These are phyloP conservation scores for Apodemia mormo DNA, from an alignment of 2,888 invertebrate species.

Conservation along the genomic window DNA sequence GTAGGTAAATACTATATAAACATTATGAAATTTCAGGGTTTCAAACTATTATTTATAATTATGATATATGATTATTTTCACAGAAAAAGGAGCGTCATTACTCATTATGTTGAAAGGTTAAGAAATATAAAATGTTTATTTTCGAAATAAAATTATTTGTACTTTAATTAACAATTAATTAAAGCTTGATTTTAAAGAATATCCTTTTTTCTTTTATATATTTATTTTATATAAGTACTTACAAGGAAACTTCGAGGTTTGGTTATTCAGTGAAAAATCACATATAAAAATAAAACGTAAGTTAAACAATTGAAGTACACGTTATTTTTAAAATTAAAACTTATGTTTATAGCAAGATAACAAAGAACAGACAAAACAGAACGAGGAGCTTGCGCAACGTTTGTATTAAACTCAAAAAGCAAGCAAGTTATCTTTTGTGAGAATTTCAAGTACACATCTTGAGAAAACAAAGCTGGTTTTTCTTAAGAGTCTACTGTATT, in stretches of 20 bases:
- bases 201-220: no score
- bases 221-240: no score
- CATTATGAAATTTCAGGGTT: no score
- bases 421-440: conserved; percentile 4
- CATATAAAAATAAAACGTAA: background rate
- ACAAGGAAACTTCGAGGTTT: background rate
- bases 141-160: no score
- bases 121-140: no score
- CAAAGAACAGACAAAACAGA: conserved; percentile 8
- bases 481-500: background rate
- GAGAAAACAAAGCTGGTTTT: background rate
- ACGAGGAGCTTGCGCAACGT: conserved; percentile 1
- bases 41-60: no score
- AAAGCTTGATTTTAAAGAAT: no score
- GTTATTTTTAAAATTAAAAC: background rate
- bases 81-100: no score
- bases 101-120: no score
- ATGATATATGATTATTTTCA: no score
- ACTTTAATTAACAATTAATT: no score
- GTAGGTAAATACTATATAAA: no score
- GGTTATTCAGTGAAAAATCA: background rate
- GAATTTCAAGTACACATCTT: background rate
- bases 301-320: background rate
- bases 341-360: background rate
- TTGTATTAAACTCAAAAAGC: background rate